Evolutionary conservation across 92 coral and sea anemone species (phyloP).

Genomic region (Galaxea fascicularis): DNA sequence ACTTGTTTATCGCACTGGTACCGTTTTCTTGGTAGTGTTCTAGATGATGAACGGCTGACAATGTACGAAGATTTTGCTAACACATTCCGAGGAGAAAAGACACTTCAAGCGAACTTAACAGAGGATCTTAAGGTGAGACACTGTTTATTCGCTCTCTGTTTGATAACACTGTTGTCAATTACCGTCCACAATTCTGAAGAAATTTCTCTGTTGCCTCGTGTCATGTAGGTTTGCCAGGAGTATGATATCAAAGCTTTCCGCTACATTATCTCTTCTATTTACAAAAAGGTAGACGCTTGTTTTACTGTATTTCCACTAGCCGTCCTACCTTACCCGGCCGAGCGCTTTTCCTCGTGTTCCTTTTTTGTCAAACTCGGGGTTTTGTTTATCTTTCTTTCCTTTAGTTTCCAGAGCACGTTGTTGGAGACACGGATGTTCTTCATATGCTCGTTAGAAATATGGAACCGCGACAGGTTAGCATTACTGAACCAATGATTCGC

Average conservation of each 20-base stretch:
- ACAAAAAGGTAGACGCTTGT: slow-evolving; percentile 69
- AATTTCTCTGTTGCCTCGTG: neutral
- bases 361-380: neutral
- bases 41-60: slow-evolving; percentile 94
- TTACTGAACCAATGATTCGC: neutral
- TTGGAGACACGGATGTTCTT: slow-evolving; percentile 91
- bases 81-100: slow-evolving; percentile 86
- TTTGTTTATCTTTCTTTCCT: neutral
- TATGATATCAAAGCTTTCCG: slow-evolving; percentile 92
- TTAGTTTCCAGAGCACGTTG: slow-evolving; percentile 92
- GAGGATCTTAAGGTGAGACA: slow-evolving; percentile 90
- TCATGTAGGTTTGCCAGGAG: slow-evolving; percentile 80
- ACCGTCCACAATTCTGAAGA: neutral
- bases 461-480: slow-evolving; percentile 92
- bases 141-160: neutral
- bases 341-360: neutral
- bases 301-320: too few species aligned
- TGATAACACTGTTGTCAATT: neutral
- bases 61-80: slow-evolving; percentile 96
- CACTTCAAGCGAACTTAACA: slow-evolving; percentile 77
- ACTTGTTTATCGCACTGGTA: neutral
- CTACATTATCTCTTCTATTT: slow-evolving; percentile 89
- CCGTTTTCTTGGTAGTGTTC: slow-evolving; percentile 53
- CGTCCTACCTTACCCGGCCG: neutral
- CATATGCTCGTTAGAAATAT: slow-evolving; percentile 90